Evolutionary conservation across 2,113 vertebrate species (phyloP).

Genomic region (Gallinago media): DNA sequence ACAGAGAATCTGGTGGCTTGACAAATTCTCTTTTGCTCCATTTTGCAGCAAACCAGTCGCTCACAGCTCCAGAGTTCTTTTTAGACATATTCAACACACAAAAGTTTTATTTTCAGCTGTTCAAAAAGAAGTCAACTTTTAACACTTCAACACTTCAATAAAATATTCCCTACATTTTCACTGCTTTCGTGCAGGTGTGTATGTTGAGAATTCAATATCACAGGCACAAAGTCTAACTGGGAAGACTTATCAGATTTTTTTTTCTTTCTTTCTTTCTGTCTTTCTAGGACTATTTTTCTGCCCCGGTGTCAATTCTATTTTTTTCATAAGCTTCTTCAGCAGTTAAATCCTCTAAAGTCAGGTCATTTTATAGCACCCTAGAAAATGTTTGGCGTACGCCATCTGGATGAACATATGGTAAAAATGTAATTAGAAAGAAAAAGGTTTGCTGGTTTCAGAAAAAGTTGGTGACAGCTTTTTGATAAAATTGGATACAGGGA

Average conservation of each 20-base stretch:
- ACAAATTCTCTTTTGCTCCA: neutral
- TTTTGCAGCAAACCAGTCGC: neutral
- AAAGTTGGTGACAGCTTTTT: conserved; percentile 57
- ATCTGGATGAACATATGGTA: conserved; percentile 75
- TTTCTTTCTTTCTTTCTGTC: neutral
- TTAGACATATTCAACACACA: neutral
- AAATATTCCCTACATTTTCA: neutral
- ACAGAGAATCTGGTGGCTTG: neutral
- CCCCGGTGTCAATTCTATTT: conserved; percentile 36
- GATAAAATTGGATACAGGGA: conserved; percentile 60
- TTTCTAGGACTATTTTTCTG: conserved; percentile 25
- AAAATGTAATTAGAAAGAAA: conserved; percentile 72
- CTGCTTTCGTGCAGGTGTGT: neutral
- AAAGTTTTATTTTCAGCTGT: neutral
- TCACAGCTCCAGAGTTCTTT: neutral
- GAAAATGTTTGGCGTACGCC: conserved; percentile 68
- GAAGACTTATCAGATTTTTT: neutral
- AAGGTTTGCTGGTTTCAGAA: conserved; percentile 50
- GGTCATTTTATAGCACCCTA: conserved; percentile 71
- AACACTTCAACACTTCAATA: neutral
- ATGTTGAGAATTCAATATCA: neutral
- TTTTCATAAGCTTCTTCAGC: conserved; percentile 61
- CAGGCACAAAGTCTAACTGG: neutral
- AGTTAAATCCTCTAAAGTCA: conserved; percentile 63
- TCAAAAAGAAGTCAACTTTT: neutral